These are phyloP conservation scores for Pterobdella sp. DNA, from an alignment of 2,888 invertebrate genomes.

Conservation along the genomic window DNA sequence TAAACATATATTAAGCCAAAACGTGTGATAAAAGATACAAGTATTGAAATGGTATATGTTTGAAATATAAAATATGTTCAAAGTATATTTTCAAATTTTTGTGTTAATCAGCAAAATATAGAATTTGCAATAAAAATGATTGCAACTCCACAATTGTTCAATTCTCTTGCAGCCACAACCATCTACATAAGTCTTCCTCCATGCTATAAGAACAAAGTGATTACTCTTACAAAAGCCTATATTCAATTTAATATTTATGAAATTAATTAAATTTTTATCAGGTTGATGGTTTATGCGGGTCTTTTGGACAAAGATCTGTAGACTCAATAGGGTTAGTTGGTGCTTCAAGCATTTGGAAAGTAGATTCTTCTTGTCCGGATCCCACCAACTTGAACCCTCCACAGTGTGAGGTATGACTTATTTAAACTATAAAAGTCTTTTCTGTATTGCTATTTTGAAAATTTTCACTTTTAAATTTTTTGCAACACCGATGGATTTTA, in stretches of 20 bases:
- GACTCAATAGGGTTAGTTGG: background rate
- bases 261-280: too few species aligned
- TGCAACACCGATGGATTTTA: background rate
- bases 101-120: too few species aligned
- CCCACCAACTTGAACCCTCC: background rate
- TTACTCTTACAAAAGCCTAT: too few species aligned
- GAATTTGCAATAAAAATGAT: too few species aligned
- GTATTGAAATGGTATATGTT: too few species aligned
- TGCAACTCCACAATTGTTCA: too few species aligned
- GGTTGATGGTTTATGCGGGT: conserved; percentile 24
- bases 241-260: too few species aligned
- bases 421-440: background rate
- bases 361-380: conserved; percentile 19
- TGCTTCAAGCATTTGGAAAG: conserved; percentile 5
- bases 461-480: background rate
- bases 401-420: conserved; percentile 17
- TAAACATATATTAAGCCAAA: too few species aligned
- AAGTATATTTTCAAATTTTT: too few species aligned
- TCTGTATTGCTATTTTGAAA: background rate
- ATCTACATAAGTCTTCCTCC: conserved; percentile 20
- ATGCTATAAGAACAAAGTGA: conserved; percentile 18
- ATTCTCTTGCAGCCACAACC: conserved; percentile 19
- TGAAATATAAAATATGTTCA: too few species aligned
- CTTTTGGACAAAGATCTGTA: background rate
- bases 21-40: too few species aligned